phyloP scores from a whole-genome alignment of 2,888 invertebrate species.

The Hypsopygia costalis region DNA sequence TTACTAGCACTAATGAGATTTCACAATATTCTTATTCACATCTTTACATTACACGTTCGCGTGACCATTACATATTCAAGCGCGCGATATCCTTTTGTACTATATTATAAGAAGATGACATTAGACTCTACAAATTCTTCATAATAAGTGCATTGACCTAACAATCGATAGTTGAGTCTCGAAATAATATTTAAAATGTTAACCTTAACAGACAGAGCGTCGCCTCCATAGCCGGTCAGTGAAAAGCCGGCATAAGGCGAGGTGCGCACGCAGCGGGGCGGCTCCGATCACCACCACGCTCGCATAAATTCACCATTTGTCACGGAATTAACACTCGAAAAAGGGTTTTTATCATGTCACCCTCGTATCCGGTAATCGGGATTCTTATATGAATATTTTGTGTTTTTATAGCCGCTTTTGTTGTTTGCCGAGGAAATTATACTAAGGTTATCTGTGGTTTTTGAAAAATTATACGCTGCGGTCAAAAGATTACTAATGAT shows the following conservation, averaged over 20 bases:
- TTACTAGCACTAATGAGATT: too few relatives aligned
- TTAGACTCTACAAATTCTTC: too few relatives aligned
- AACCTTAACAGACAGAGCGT: conserved; percentile 5
- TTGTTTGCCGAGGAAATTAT: conserved; percentile 44
- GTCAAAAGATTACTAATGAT: background rate
- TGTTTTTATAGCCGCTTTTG: conserved; percentile 52
- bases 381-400: conserved; percentile 44
- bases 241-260: conserved; percentile 27
- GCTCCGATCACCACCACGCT: conserved; percentile 48
- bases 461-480: background rate
- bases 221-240: conserved; percentile 16
- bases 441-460: conserved; percentile 1
- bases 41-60: too few relatives aligned
- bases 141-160: conserved; percentile 9
- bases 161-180: conserved; percentile 1
- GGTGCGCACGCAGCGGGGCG: conserved; percentile 57
- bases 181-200: background rate
- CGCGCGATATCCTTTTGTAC: too few relatives aligned
- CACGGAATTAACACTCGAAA: conserved; percentile 78
- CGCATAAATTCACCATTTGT: conserved; percentile 79
- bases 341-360: conserved; percentile 76
- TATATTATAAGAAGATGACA: too few relatives aligned
- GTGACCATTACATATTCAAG: too few relatives aligned
- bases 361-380: conserved; percentile 71
- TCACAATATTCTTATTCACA: too few relatives aligned